Percentiles rank a stretch among this genome's conserved stretches.
phyloP scores from a whole-genome alignment of 2,888 invertebrate species.

The Eupithecia subumbrata region DNA sequence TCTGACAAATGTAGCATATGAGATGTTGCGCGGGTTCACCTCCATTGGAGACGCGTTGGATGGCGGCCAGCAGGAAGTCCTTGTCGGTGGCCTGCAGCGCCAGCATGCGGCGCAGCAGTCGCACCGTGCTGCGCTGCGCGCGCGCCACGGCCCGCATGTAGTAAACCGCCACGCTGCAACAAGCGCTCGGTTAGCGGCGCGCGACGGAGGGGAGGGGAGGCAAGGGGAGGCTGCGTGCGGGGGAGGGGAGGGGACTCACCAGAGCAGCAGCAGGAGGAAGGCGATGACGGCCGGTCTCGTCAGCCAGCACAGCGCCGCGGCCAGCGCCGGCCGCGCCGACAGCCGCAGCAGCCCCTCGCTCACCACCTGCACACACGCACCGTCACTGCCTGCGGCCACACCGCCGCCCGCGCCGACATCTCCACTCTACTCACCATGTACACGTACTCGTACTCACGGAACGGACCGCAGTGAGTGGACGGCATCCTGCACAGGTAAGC shows the following conservation, averaged over 20 bases:
- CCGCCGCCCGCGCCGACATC: not conserved
- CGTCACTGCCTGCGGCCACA: not conserved
- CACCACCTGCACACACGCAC: conserved; percentile 57
- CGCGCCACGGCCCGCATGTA: conserved; percentile 85
- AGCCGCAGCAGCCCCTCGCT: conserved; percentile 82
- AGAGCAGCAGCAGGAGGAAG: conserved; percentile 84
- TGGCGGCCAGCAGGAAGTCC: conserved; percentile 86
- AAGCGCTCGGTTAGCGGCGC: not conserved
- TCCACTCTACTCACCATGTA: conserved; percentile 66
- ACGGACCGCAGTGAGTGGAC: conserved; percentile 86
- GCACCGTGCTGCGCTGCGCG: conserved; percentile 85
- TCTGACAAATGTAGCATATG: too few species aligned
- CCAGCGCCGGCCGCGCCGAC: conserved; percentile 70
- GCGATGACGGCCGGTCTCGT: conserved; percentile 86
- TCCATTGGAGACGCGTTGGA: conserved; percentile 85
- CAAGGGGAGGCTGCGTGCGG: too few species aligned
- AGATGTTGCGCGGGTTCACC: conserved; percentile 59
- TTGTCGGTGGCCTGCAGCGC: conserved; percentile 87
- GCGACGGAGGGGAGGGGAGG: not conserved
- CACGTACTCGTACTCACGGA: conserved; percentile 80
- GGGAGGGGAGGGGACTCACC: conserved; percentile 65
- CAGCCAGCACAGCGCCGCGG: conserved; percentile 74
- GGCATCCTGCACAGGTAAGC: conserved; percentile 68
- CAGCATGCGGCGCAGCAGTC: conserved; percentile 86
- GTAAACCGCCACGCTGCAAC: conserved; percentile 84